These are phyloP conservation scores for Neodon shergylaensis DNA, from an alignment of 2,113 vertebrate species.

Conservation along the genomic window DNA sequence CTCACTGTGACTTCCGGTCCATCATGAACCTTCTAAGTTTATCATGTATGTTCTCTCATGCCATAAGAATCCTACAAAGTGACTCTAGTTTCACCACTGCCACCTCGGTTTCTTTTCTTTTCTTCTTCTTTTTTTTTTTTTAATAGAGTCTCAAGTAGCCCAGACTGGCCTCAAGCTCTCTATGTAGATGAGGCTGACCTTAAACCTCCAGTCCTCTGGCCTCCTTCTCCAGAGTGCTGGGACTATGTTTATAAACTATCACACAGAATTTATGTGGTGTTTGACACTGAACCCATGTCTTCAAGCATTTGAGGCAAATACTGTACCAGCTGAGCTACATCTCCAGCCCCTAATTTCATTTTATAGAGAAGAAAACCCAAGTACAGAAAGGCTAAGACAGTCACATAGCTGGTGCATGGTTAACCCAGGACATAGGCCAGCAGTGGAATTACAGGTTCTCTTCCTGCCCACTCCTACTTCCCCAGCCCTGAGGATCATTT, in stretches of 20 bases:
- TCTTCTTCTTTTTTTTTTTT: neutral
- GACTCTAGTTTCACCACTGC: neutral
- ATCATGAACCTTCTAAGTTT: neutral
- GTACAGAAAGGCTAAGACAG: neutral
- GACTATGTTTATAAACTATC: neutral
- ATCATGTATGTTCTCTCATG: neutral
- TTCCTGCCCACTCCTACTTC: neutral
- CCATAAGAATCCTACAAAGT: neutral
- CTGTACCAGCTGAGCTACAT: neutral
- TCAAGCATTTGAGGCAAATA: neutral
- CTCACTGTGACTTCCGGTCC: neutral
- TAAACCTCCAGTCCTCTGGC: neutral
- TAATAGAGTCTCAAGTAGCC: neutral
- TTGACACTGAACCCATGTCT: neutral
- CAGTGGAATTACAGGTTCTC: too few relatives aligned
- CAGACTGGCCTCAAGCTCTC: neutral
- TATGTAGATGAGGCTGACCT: neutral
- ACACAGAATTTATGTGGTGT: neutral
- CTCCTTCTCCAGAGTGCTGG: neutral
- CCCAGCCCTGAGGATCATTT: neutral
- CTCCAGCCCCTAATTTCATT: neutral
- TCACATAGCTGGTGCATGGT: neutral
- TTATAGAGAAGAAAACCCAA: conserved; percentile 4
- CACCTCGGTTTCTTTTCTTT: neutral
- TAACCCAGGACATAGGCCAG: neutral